Conservation (phyloP, 2,113 vertebrate genomes). For the Mellivora capensis region DNA sequence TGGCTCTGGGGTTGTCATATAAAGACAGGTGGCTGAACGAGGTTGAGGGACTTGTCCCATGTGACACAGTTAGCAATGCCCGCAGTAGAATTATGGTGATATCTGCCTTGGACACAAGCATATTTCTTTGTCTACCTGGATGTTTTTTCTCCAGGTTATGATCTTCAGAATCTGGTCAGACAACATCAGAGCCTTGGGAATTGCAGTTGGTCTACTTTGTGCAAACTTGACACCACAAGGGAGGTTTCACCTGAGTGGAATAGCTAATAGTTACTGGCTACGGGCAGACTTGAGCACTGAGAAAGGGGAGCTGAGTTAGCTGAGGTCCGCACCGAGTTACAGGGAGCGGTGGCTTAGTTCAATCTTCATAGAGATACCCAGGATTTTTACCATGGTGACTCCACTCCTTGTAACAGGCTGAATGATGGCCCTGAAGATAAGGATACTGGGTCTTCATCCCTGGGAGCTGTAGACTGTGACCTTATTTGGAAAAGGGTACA, state of each 20-base stretch:
- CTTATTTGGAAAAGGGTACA: not conserved
- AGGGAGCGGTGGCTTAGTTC: not conserved
- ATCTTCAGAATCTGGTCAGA: not conserved
- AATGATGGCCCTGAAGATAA: not conserved
- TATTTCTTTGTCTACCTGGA: accelerated
- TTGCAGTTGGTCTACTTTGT: not conserved
- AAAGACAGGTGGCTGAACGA: not conserved
- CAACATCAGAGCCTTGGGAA: not conserved
- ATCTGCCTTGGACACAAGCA: not conserved
- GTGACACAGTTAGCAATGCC: not conserved
- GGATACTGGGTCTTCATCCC: not conserved
- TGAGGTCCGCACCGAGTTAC: not conserved
- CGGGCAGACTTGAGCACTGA: not conserved
- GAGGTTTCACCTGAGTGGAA: not conserved
- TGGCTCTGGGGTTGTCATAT: not conserved
- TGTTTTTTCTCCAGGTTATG: not conserved
- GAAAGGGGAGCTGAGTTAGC: not conserved
- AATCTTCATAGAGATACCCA: accelerated
- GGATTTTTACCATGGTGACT: not conserved
- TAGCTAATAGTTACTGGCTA: not conserved
- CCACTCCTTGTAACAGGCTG: not conserved
- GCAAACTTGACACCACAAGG: not conserved
- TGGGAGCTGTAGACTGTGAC: not conserved
- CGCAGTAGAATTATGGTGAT: accelerated
- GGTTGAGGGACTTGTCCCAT: not conserved